Base-by-base conservation (phyloP, 2,888 invertebrate species). In the Cephalotes varians region DNA sequence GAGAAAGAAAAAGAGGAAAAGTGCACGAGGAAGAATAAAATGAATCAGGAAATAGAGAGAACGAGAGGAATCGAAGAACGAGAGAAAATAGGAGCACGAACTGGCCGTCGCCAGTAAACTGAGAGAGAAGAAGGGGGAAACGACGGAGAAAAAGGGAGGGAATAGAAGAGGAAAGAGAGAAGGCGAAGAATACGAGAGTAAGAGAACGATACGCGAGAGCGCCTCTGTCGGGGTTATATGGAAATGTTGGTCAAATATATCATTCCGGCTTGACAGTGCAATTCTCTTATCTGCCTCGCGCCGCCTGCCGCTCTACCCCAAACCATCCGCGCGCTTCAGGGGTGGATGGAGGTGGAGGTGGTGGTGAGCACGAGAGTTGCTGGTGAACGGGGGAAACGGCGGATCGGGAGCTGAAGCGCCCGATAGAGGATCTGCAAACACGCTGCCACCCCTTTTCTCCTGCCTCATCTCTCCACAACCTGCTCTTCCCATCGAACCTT, bases 221-320 rank as follows among this genome's bases (percentile, higher is more conserved):
- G 91, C 93, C 93, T 93, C 93, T 93, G 93, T 93, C 92, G 92
- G 92, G 92, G 93, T 93, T 94, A 94, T 97, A 97, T 97, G 97
- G 97, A 97, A 97, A 97, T 97, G 97, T 96, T 97, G 97, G 97
- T 97, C 97, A 97, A 97, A 97, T 97, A 97, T 97, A 97, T 97
- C 97, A 97, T 97, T 97, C 97, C 95, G 96, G 96, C 96, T 96
- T 97, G 97, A 97, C 97, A 97, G 97, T 97, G 97, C 97, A 97
- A 97, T 97, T 97, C 97, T 97, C 97, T 97, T 97, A 97, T 97
- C 97, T 96, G 95, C 95, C 95, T 95, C 95, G 95, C 95, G 95
- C 95, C 95, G 95, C 95, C 95, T 94, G 93, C 94, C 94, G 93
- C 93, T 93, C 92, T 90, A 91, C 93, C 94, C 94, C 93, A 91